phyloP scores from a whole-genome alignment of 1,140 invertebrate species.

The Mizuhopecten yessoensis region DNA sequence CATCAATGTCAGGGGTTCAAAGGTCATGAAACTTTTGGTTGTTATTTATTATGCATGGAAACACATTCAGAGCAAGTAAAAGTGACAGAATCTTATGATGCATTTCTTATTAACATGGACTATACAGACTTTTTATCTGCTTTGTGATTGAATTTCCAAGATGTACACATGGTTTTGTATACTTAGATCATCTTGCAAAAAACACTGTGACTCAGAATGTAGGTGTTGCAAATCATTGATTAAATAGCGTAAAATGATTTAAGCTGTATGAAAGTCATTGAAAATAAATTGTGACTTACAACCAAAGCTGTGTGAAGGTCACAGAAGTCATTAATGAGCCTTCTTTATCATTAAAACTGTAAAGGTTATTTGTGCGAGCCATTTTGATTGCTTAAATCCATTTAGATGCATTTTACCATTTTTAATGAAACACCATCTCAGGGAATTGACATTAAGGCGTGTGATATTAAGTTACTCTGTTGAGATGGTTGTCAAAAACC shows the following conservation, averaged over 20 bases:
- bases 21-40: neutral
- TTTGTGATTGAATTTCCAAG: too few species aligned
- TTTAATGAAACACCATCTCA: neutral
- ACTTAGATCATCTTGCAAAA: too few species aligned
- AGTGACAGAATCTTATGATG: neutral
- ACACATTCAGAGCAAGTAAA: neutral
- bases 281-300: too few species aligned
- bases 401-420: neutral
- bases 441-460: slow-evolving; percentile 1
- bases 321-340: neutral
- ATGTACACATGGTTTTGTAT: too few species aligned
- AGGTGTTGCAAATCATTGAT: too few species aligned
- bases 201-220: too few species aligned
- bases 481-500: neutral
- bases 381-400: neutral
- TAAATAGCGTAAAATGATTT: too few species aligned
- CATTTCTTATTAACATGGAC: neutral
- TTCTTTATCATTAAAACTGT: neutral
- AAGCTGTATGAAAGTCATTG: too few species aligned
- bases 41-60: neutral
- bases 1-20: neutral
- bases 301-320: slow-evolving; percentile 10
- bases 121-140: too few species aligned
- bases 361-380: neutral
- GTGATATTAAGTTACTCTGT: neutral